phyloP scores from a whole-genome alignment of 2,113 vertebrate species.

The Elachura formosa region DNA sequence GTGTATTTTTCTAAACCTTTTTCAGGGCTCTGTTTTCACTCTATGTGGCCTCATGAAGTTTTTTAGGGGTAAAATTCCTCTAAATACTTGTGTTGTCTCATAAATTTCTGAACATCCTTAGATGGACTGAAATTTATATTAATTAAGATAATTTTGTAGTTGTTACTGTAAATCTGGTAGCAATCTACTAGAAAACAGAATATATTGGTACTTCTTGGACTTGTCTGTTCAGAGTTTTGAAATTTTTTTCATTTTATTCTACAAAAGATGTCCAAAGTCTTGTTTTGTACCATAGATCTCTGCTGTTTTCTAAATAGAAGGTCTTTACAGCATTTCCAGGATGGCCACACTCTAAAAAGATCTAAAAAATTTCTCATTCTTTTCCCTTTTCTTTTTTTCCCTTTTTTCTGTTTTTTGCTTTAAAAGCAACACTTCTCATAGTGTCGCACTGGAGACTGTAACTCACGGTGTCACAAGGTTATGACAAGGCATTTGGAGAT shows the following conservation, averaged over 20 bases:
- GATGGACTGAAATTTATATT: background rate
- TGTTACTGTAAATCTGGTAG: background rate
- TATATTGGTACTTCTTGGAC: background rate
- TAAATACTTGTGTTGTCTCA: background rate
- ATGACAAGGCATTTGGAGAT: background rate
- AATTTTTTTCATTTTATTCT: accelerated
- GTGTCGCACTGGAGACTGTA: background rate
- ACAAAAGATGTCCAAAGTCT: background rate
- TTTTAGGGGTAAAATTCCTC: background rate
- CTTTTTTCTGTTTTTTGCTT: background rate
- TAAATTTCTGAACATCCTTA: background rate
- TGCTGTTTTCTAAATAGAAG: background rate
- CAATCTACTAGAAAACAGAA: background rate
- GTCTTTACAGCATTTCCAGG: background rate
- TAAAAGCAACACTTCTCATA: background rate
- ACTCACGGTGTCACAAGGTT: background rate
- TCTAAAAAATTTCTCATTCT: background rate
- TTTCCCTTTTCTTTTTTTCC: background rate
- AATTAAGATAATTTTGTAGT: background rate
- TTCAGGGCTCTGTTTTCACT: background rate
- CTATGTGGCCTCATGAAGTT: background rate
- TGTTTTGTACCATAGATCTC: background rate
- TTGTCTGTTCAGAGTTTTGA: background rate
- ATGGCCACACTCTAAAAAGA: background rate
- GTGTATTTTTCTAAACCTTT: background rate